phyloP scores from a whole-genome alignment of 2,888 invertebrate genomes.

The Polydrusus cervinus region DNA sequence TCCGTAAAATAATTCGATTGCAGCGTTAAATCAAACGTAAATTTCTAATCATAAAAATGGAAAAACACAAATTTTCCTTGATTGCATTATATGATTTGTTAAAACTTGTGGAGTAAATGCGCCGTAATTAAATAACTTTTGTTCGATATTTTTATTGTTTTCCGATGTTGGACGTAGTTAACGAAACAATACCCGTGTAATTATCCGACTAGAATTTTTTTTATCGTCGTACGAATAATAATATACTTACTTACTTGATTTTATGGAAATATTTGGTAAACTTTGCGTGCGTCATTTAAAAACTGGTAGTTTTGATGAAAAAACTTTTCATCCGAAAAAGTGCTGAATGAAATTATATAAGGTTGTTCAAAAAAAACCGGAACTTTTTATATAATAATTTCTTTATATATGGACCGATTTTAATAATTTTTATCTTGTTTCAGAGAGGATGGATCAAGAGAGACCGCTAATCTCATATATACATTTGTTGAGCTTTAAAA shows the following conservation, averaged over 20 bases:
- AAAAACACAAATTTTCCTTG: background rate
- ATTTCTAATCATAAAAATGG: background rate
- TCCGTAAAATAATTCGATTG: too few species aligned
- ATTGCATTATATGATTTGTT: background rate
- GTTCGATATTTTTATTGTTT: constrained; percentile 11
- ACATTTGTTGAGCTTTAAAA: too few species aligned
- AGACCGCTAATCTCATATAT: too few species aligned
- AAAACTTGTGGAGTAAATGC: background rate
- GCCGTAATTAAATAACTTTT: constrained; percentile 10
- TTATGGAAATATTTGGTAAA: background rate
- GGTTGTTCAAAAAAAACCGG: too few species aligned
- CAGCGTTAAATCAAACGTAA: background rate
- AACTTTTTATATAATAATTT: too few species aligned
- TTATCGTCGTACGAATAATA: background rate
- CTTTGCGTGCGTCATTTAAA: background rate
- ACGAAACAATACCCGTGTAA: constrained; percentile 2
- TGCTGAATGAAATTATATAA: too few species aligned
- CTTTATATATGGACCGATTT: too few species aligned
- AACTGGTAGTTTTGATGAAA: too few species aligned
- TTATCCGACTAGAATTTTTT: background rate
- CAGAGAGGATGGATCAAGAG: too few species aligned
- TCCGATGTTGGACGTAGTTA: background rate
- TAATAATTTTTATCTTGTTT: too few species aligned
- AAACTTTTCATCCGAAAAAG: too few species aligned
- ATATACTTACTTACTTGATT: background rate